These are phyloP conservation scores for Ptilorrhoa leucosticta DNA, from an alignment of 2,113 vertebrate genomes.

Conservation along the genomic window DNA sequence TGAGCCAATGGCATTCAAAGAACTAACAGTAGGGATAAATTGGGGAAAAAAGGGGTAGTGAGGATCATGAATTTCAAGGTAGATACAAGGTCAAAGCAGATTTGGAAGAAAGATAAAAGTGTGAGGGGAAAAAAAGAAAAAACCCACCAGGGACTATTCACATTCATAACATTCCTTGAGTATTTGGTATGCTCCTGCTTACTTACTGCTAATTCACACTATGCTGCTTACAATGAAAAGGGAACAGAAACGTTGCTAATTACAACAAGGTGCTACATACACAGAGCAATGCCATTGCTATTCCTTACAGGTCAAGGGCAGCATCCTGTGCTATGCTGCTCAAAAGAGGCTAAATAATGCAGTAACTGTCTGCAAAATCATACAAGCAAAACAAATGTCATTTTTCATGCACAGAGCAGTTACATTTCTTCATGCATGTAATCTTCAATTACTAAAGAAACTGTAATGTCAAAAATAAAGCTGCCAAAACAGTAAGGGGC, in stretches of 20 bases:
- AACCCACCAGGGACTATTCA: neutral
- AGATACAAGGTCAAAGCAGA: conserved; percentile 61
- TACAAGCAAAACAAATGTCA: conserved; percentile 42
- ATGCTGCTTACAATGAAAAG: neutral
- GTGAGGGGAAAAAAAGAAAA: neutral
- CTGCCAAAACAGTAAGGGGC: conserved; percentile 1
- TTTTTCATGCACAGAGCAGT: conserved; percentile 34
- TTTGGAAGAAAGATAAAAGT: neutral
- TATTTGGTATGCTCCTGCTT: neutral
- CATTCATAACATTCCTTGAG: neutral
- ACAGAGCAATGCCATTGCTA: neutral
- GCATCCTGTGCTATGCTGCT: neutral
- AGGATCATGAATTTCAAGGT: conserved; percentile 47
- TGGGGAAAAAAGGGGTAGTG: neutral
- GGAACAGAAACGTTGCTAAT: neutral
- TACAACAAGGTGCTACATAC: neutral
- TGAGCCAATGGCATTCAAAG: conserved; percentile 61
- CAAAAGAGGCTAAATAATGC: conserved; percentile 21
- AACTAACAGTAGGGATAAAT: conserved; percentile 31
- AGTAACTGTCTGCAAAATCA: conserved; percentile 18
- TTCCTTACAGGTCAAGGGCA: neutral
- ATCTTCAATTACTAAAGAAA: conserved; percentile 46
- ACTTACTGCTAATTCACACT: neutral
- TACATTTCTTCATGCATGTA: neutral
- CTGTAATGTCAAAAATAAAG: conserved; percentile 25